Conservation (phyloP, 37 sponge, comb jelly and placozoan genomes). For the Haliclona indistincta region DNA sequence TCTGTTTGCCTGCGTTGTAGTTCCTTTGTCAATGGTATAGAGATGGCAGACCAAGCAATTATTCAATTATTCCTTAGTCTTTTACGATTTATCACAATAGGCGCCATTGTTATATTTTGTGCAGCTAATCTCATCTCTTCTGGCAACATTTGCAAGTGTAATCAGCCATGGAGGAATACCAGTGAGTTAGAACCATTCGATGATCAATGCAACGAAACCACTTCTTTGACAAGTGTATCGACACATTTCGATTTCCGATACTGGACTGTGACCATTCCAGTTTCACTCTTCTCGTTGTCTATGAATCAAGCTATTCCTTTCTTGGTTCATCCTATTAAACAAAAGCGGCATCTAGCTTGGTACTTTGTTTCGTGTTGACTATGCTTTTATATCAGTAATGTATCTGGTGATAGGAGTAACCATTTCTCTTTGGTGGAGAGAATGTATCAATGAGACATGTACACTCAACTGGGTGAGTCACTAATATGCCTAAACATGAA, state of each 20-base stretch:
- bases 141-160: too few relatives aligned
- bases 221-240: too few relatives aligned
- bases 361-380: conserved; percentile 46
- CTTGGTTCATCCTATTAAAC: conserved; percentile 65
- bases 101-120: conserved; percentile 42
- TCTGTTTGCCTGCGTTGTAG: conserved; percentile 63
- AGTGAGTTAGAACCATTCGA: too few relatives aligned
- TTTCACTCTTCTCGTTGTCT: conserved; percentile 78
- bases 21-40: conserved; percentile 54
- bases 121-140: too few relatives aligned
- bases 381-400: conserved; percentile 33
- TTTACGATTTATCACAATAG: conserved; percentile 56
- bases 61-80: conserved; percentile 57
- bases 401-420: conserved; percentile 76
- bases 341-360: conserved; percentile 66
- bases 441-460: conserved; percentile 56
- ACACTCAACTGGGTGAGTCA: conserved; percentile 90
- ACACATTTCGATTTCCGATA: conserved; percentile 57
- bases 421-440: conserved; percentile 72
- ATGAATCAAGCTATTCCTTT: conserved; percentile 84
- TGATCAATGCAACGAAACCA: too few relatives aligned
- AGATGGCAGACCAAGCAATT: conserved; percentile 61
- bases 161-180: too few relatives aligned
- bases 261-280: conserved; percentile 75
- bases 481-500: too few relatives aligned